These are phyloP conservation scores for Orius insidiosus DNA, from an alignment of 1,140 invertebrate species.

Conservation along the genomic window DNA sequence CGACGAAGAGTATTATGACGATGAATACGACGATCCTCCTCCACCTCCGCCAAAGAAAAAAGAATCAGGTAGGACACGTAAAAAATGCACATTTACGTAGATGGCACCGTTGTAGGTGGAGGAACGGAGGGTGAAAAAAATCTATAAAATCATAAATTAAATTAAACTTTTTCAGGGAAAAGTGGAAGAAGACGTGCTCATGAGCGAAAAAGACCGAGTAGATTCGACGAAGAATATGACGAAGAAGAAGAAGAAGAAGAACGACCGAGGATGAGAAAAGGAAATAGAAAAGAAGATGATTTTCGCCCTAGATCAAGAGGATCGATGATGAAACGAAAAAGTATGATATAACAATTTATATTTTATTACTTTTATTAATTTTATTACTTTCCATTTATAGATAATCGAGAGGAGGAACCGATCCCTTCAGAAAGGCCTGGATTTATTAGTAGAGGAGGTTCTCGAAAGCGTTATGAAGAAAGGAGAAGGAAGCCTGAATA, in stretches of 20 bases:
- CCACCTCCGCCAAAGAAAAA: slow-evolving; percentile 12
- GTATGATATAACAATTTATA: not conserved
- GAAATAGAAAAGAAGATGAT: slow-evolving; percentile 15
- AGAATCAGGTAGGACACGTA: slow-evolving; percentile 2
- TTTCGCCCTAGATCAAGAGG: slow-evolving; percentile 5
- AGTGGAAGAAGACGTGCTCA: slow-evolving; percentile 9
- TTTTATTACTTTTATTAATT: not conserved
- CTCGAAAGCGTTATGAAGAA: slow-evolving; percentile 6
- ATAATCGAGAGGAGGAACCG: slow-evolving; percentile 7
- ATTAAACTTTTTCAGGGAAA: not conserved
- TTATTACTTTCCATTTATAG: too few species aligned
- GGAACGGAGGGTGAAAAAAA: too few species aligned
- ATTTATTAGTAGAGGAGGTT: slow-evolving; percentile 9
- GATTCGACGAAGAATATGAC: slow-evolving; percentile 18
- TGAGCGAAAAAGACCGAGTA: slow-evolving; percentile 12
- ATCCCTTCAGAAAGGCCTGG: slow-evolving; percentile 17
- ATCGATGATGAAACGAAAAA: slow-evolving; percentile 7
- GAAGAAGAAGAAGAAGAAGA: slow-evolving; percentile 18
- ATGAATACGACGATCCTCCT: slow-evolving; percentile 19
- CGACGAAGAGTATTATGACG: slow-evolving; percentile 21
- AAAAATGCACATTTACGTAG: too few species aligned
- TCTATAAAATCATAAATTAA: too few species aligned
- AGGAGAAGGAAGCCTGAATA: slow-evolving; percentile 13
- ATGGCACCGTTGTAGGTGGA: too few species aligned
- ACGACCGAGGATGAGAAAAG: slow-evolving; percentile 14